Evolutionary conservation across 2,797 vertebrate species (phyloP).

Genomic region (Pseudocheirus occidentalis): DNA sequence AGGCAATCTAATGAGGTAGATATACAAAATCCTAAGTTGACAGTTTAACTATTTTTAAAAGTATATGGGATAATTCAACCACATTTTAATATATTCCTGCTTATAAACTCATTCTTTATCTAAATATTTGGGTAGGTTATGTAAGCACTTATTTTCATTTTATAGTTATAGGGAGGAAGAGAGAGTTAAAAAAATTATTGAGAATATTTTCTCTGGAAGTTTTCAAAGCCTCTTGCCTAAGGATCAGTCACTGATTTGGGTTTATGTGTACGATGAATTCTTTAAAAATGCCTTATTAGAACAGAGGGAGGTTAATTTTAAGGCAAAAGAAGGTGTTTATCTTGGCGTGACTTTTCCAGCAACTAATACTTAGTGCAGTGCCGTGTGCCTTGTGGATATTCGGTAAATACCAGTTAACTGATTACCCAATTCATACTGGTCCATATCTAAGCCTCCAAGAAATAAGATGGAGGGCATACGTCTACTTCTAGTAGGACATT

Average conservation of each 20-base stretch:
- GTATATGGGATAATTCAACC: constrained; percentile 85
- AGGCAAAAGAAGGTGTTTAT: constrained; percentile 60
- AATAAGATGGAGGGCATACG: neutral
- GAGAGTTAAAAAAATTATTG: constrained; percentile 79
- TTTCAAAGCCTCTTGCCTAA: constrained; percentile 72
- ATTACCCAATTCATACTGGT: constrained; percentile 43
- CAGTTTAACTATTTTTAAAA: constrained; percentile 87
- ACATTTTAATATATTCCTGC: constrained; percentile 80
- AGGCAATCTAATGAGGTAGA: constrained; percentile 87
- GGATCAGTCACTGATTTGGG: constrained; percentile 64
- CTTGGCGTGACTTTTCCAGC: constrained; percentile 29
- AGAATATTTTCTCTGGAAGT: constrained; percentile 80
- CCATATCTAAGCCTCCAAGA: constrained; percentile 16
- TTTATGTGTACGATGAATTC: constrained; percentile 31
- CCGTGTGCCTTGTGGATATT: constrained; percentile 15
- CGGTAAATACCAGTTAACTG: constrained; percentile 43
- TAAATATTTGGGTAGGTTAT: constrained; percentile 86
- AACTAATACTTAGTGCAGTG: neutral
- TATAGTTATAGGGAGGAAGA: constrained; percentile 79
- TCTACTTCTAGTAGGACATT: neutral
- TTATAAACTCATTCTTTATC: constrained; percentile 84
- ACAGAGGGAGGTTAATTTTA: constrained; percentile 56
- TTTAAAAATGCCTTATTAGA: constrained; percentile 50
- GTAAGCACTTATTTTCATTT: constrained; percentile 83
- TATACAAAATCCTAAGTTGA: constrained; percentile 86